These are phyloP conservation scores for Sanderia malayensis DNA, from an alignment of 30 jellyfish, hydroid and myxozoan genomes.

Conservation along the genomic window DNA sequence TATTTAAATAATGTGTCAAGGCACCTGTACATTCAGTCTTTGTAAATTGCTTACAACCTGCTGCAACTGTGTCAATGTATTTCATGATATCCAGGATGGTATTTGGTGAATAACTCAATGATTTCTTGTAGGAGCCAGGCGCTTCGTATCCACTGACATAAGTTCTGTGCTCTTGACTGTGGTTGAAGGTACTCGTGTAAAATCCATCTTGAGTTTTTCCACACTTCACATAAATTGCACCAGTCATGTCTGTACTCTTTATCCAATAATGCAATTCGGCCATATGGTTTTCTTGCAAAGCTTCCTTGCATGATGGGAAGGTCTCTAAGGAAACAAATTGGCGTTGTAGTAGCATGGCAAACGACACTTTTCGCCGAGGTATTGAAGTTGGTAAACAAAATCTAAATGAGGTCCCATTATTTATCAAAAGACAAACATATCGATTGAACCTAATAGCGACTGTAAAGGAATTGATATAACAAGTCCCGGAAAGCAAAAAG, in stretches of 20 bases:
- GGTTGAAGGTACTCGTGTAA: neutral
- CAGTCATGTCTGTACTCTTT: neutral
- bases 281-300: neutral
- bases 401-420: too few species aligned
- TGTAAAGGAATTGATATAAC: too few species aligned
- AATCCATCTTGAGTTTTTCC: neutral
- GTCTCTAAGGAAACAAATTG: too few species aligned
- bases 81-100: neutral
- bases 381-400: too few species aligned
- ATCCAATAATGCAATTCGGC: neutral
- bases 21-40: neutral
- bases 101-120: neutral
- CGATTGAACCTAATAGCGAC: too few species aligned
- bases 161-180: neutral
- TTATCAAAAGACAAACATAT: too few species aligned
- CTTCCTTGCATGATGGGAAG: neutral
- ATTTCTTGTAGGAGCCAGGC: neutral
- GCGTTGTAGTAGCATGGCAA: too few species aligned
- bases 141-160: neutral
- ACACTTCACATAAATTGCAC: neutral
- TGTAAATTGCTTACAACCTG: neutral
- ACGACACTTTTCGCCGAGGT: too few species aligned
- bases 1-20: neutral
- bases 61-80: neutral
- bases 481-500: too few species aligned